A percentile compares a stretch with the other conserved stretches of the same genome.
Evolutionary conservation across 1,140 invertebrate genomes (phyloP).

Genomic region (Drosophila sp.): DNA sequence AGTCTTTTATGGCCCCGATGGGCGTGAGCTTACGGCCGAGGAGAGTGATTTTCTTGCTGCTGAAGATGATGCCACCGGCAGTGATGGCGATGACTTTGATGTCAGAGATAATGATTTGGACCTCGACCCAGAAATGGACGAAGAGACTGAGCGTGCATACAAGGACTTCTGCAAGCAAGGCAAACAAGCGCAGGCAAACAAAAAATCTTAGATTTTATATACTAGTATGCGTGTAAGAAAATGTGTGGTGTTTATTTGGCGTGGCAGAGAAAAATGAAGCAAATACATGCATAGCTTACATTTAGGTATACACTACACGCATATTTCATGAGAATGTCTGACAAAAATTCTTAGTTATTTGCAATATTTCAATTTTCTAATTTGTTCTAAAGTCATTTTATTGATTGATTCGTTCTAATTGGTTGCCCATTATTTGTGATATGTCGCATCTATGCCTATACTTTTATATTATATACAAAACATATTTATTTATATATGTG

Average conservation of each 20-base stretch:
- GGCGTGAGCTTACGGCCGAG: slow-evolving; percentile 85
- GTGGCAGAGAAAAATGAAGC: slow-evolving; percentile 19
- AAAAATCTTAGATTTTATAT: slow-evolving; percentile 61
- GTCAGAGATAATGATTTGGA: slow-evolving; percentile 85
- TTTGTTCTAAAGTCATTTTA: slow-evolving; percentile 42
- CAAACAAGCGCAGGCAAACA: slow-evolving; percentile 48
- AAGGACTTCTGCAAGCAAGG: slow-evolving; percentile 84
- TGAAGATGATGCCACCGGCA: slow-evolving; percentile 57
- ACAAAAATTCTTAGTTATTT: slow-evolving; percentile 42
- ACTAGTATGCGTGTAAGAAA: slow-evolving; percentile 24
- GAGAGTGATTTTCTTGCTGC: slow-evolving; percentile 85
- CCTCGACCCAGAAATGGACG: slow-evolving; percentile 86
- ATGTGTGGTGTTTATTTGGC: slow-evolving; percentile 50
- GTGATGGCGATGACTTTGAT: slow-evolving; percentile 79
- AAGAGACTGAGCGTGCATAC: slow-evolving; percentile 86
- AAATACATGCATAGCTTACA: slow-evolving; percentile 5
- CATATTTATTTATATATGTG: slow-evolving; percentile 19
- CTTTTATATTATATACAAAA: slow-evolving; percentile 32
- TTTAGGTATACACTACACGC: slow-evolving; percentile 11
- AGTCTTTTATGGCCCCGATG: slow-evolving; percentile 85
- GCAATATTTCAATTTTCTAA: slow-evolving; percentile 17
- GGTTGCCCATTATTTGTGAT: slow-evolving; percentile 76
- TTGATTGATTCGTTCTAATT: slow-evolving; percentile 57
- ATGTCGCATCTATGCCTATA: slow-evolving; percentile 52
- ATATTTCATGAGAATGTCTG: slow-evolving; percentile 20